Percentiles rank a stretch among this genome's conserved stretches.
Evolutionary conservation across 1,140 invertebrate genomes (phyloP).

Genomic region (Branchinecta lynchi): DNA sequence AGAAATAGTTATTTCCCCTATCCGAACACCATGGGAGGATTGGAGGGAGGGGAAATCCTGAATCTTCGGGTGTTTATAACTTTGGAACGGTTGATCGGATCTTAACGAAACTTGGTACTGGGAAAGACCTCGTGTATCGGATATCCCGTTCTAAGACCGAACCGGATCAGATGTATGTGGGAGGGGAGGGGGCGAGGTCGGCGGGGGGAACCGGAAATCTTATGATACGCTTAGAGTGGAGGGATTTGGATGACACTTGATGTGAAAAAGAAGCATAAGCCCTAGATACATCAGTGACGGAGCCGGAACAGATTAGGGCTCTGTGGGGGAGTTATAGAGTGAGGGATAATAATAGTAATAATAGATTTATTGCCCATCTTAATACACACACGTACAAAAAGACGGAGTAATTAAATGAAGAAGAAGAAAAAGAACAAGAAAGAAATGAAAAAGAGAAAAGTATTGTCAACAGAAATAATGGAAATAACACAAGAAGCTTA

Average conservation of each 20-base stretch:
- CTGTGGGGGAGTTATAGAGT: no score
- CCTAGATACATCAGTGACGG: no score
- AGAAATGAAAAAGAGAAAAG: no score
- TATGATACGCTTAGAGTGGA: neutral
- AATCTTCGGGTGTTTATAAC: neutral
- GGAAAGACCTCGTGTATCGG: neutral
- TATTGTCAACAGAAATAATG: no score
- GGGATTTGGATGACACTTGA: neutral
- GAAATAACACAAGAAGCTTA: no score
- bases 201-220: conserved; percentile 4
- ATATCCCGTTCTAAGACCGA: neutral
- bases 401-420: no score
- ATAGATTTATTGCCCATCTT: no score
- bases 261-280: neutral
- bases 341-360: no score
- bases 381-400: no score
- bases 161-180: neutral
- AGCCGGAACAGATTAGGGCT: no score
- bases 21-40: neutral
- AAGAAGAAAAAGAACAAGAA: no score
- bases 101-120: conserved; percentile 4
- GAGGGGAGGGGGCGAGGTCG: neutral
- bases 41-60: neutral
- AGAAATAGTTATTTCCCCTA: conserved; percentile 6
- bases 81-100: conserved; percentile 1